phyloP scores from a whole-genome alignment of 1,140 invertebrate species.

The Batillaria attramentaria region DNA sequence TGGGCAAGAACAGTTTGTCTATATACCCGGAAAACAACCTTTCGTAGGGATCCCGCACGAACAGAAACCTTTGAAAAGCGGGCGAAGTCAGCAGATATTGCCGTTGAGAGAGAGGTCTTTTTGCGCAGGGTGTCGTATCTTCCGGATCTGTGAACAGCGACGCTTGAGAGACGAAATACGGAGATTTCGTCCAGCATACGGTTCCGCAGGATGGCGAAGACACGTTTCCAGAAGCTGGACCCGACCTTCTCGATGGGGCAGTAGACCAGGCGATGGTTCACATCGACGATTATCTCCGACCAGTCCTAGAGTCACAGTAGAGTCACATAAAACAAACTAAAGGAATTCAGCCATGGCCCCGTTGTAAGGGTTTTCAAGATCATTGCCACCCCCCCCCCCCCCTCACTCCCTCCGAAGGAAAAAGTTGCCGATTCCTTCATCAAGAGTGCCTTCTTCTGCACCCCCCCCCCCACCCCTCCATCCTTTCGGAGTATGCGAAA shows the following conservation, averaged over 20 bases:
- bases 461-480: too few species aligned
- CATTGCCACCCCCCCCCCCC: not conserved
- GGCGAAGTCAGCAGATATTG: not conserved
- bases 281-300: not conserved
- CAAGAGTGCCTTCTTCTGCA: too few species aligned
- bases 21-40: slow-evolving; percentile 20
- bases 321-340: not conserved
- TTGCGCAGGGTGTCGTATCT: not conserved
- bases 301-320: not conserved
- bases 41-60: slow-evolving; percentile 27
- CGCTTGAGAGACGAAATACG: slow-evolving; percentile 15
- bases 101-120: not conserved
- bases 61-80: slow-evolving; percentile 1
- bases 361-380: not conserved
- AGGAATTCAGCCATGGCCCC: not conserved
- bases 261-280: slow-evolving; percentile 5
- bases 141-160: not conserved
- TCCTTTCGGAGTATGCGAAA: too few species aligned
- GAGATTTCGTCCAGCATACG: not conserved
- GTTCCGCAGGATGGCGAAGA: not conserved
- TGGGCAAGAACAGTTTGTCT: slow-evolving; percentile 23
- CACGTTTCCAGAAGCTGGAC: slow-evolving; percentile 29
- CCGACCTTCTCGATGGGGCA: slow-evolving; percentile 27
- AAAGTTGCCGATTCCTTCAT: not conserved
- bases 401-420: not conserved